phyloP scores from a whole-genome alignment of 2,113 vertebrate species.

The Bettongia penicillata region DNA sequence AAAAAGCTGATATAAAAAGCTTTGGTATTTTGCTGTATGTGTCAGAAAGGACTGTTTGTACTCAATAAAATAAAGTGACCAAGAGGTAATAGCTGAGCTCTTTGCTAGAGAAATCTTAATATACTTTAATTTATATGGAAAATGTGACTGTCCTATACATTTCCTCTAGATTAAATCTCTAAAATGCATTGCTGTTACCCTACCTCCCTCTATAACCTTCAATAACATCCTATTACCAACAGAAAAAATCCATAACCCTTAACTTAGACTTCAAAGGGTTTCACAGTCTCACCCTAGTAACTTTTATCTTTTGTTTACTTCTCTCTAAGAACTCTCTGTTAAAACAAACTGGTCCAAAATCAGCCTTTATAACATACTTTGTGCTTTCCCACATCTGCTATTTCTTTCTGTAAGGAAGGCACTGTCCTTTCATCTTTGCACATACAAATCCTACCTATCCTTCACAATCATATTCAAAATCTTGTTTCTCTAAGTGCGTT shows the following conservation, averaged over 20 bases:
- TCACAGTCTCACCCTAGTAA: background rate
- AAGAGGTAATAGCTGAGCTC: background rate
- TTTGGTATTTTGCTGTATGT: background rate
- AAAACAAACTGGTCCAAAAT: background rate
- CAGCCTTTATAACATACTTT: background rate
- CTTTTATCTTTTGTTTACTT: background rate
- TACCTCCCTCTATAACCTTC: background rate
- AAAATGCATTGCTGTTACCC: background rate
- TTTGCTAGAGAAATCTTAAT: background rate
- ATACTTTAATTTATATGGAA: background rate
- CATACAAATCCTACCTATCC: background rate
- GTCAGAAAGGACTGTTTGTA: background rate
- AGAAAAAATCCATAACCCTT: background rate
- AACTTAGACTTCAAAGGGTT: background rate
- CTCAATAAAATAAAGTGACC: background rate
- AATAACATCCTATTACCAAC: background rate
- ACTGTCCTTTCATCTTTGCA: background rate
- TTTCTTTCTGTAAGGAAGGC: background rate
- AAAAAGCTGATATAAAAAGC: constrained; percentile 3
- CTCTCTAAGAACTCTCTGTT: background rate
- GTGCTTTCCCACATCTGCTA: background rate
- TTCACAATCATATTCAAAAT: background rate
- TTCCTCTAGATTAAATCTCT: background rate
- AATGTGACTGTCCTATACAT: background rate
- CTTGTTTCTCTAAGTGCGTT: background rate